Evolutionary conservation across 2,888 invertebrate species (phyloP).

Genomic region (Dusona sp.): DNA sequence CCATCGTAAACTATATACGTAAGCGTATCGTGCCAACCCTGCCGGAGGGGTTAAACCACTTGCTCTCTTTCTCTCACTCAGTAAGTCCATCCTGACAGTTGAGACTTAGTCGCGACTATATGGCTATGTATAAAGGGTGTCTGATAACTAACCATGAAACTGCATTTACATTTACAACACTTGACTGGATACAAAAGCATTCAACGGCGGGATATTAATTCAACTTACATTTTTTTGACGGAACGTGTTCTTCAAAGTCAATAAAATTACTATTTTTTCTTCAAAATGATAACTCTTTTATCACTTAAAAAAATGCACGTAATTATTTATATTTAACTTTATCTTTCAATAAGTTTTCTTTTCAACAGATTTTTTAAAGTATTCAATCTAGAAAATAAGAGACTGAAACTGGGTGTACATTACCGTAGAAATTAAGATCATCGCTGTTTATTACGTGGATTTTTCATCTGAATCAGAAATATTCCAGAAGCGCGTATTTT

Average conservation of each 20-base stretch:
- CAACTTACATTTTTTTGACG: background rate
- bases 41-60: slow-evolving; percentile 26
- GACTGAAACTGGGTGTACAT: background rate
- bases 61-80: slow-evolving; percentile 5
- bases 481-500: background rate
- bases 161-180: background rate
- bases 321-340: background rate
- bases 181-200: background rate
- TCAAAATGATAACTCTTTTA: background rate
- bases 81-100: slow-evolving; percentile 5
- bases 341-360: background rate
- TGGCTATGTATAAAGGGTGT: slow-evolving; percentile 4
- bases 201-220: background rate
- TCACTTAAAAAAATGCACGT: background rate
- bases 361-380: background rate
- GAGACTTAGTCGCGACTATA: background rate
- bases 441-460: background rate
- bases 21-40: slow-evolving; percentile 49
- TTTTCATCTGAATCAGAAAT: background rate
- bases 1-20: slow-evolving; percentile 63
- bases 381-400: too few species aligned
- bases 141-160: background rate
- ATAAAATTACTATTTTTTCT: background rate
- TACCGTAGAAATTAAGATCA: background rate
- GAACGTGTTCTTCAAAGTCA: background rate